These are phyloP conservation scores for Apeltes quadracus DNA, from an alignment of 2,113 vertebrate species.

Conservation along the genomic window DNA sequence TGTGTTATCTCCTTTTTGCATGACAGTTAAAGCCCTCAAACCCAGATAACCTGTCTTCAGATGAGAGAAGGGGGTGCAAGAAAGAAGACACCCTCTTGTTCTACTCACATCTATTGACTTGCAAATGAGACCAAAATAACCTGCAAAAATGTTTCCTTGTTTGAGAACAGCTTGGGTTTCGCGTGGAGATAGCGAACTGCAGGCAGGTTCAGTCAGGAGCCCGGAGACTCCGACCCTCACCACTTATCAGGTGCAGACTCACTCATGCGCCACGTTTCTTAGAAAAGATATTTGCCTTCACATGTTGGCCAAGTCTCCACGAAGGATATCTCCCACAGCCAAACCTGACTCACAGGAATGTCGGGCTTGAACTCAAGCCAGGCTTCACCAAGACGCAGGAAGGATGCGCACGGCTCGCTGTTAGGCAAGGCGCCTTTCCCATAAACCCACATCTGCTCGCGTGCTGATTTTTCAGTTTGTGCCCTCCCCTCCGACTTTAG, in stretches of 20 bases:
- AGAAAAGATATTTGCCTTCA: conserved; percentile 56
- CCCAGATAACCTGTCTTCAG: conserved; percentile 66
- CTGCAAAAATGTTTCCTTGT: conserved; percentile 70
- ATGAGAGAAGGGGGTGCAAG: background rate
- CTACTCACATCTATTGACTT: conserved; percentile 69
- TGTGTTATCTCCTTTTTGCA: conserved; percentile 59
- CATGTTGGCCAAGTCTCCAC: conserved; percentile 37
- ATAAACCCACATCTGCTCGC: conserved; percentile 54
- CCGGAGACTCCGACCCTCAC: conserved; percentile 37
- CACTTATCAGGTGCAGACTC: conserved; percentile 45
- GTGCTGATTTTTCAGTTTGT: conserved; percentile 60
- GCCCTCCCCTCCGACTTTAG: conserved; percentile 61
- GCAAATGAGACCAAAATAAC: conserved; percentile 76
- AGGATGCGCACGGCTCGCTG: conserved; percentile 24
- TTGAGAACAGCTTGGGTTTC: conserved; percentile 65
- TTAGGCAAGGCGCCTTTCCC: conserved; percentile 31
- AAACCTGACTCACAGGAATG: conserved; percentile 70
- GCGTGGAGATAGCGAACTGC: conserved; percentile 64
- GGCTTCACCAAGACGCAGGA: conserved; percentile 63
- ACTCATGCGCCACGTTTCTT: conserved; percentile 43
- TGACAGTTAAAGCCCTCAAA: conserved; percentile 58
- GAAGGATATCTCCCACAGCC: conserved; percentile 47
- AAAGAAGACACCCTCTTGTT: conserved; percentile 66
- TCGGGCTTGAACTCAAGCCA: conserved; percentile 57
- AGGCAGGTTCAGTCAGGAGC: conserved; percentile 62